Percentiles rank a stretch among this genome's conserved stretches.
These are phyloP conservation scores for Drosophila austrosaltans DNA, from an alignment of 2,888 invertebrate species.

Conservation along the genomic window DNA sequence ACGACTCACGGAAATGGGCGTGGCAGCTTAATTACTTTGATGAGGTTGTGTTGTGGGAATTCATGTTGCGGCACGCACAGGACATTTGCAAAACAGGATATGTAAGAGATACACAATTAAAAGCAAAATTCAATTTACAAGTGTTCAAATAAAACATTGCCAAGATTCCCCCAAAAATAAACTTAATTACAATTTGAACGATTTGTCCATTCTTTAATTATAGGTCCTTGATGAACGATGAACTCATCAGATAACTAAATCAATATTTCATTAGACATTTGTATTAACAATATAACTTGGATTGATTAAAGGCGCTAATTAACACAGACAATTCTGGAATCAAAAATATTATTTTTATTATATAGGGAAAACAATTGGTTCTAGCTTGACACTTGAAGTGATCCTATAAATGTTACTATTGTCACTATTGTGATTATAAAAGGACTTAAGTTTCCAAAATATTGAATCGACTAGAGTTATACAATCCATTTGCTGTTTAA, in stretches of 20 bases:
- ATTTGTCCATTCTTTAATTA: neutral
- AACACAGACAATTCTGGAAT: too few relatives aligned
- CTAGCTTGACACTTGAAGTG: too few relatives aligned
- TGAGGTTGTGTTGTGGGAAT: constrained; percentile 17
- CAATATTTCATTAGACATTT: too few relatives aligned
- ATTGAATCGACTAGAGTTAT: neutral
- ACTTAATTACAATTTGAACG: neutral
- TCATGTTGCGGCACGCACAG: constrained; percentile 5
- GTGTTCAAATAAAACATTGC: neutral
- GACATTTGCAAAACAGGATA: constrained; percentile 9
- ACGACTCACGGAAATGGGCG: constrained; percentile 26
- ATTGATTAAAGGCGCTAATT: too few relatives aligned
- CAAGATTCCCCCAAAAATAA: neutral
- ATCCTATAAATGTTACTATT: too few relatives aligned
- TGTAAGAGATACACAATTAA: constrained; percentile 3
- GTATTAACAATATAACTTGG: too few relatives aligned
- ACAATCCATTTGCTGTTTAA: constrained; percentile 23
- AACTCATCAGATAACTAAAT: neutral
- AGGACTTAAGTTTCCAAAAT: neutral
- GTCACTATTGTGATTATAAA: too few relatives aligned
- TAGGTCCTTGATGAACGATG: neutral
- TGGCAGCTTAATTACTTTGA: constrained; percentile 47
- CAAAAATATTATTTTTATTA: too few relatives aligned
- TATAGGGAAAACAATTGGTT: too few relatives aligned
- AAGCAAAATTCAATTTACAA: constrained; percentile 1